Conservation (phyloP, 2,113 vertebrate genomes). For the Oxyruncus cristatus region DNA sequence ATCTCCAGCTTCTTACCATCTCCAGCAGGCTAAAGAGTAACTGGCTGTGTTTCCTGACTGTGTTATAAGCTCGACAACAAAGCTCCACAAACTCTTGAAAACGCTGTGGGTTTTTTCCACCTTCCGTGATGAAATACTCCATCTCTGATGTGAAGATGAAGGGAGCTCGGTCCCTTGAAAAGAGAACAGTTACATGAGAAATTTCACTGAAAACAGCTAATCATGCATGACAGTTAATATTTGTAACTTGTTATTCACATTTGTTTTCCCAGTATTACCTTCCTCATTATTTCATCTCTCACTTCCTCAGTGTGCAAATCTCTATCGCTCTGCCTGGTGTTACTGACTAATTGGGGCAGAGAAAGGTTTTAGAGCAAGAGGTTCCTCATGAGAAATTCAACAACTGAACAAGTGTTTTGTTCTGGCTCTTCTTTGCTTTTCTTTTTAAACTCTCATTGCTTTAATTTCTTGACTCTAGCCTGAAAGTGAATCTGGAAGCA, state of each 20-base stretch:
- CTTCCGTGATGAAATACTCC: constrained; percentile 90
- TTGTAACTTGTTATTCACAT: background rate
- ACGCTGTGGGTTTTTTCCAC: constrained; percentile 80
- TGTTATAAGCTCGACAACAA: constrained; percentile 87
- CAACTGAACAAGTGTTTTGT: background rate
- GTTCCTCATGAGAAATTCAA: background rate
- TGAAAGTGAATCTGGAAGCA: constrained; percentile 9
- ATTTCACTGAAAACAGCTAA: background rate
- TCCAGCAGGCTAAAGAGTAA: constrained; percentile 85
- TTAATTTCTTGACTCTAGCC: background rate
- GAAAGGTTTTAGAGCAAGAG: background rate
- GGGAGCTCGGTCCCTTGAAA: constrained; percentile 83
- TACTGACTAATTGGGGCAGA: background rate
- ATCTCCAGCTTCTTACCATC: constrained; percentile 78
- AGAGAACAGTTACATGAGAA: constrained; percentile 7
- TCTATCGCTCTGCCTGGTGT: background rate
- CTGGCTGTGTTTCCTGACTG: constrained; percentile 78
- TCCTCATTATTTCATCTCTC: background rate
- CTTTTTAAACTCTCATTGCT: background rate
- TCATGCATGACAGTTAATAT: background rate
- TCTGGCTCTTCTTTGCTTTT: background rate
- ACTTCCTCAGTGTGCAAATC: background rate
- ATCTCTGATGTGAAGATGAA: constrained; percentile 94
- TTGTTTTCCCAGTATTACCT: background rate
- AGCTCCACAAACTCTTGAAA: constrained; percentile 90